Percentiles rank a stretch among this genome's conserved stretches.
These are phyloP conservation scores for Triplophysa dalaica DNA, from an alignment of 2,113 vertebrate species.

Conservation along the genomic window DNA sequence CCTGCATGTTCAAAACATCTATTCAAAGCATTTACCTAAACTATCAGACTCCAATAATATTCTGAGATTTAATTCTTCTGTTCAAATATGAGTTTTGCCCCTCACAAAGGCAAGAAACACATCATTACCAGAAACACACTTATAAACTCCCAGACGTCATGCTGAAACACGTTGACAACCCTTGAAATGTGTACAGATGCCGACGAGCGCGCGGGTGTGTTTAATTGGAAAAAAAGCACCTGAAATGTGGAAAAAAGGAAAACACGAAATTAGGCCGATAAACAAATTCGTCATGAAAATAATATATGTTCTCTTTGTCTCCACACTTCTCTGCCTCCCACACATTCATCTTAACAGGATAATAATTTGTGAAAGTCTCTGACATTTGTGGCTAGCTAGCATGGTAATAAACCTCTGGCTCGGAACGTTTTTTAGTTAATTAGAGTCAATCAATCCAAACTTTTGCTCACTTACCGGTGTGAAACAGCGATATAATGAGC, in stretches of 20 bases:
- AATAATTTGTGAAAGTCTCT: constrained; percentile 94
- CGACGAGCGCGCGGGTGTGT: constrained; percentile 35
- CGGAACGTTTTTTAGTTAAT: constrained; percentile 99
- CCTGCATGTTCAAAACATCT: too few relatives aligned
- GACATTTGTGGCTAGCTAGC: constrained; percentile 97
- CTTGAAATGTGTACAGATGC: constrained; percentile 47
- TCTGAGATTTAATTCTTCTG: not conserved
- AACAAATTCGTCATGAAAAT: constrained; percentile 74
- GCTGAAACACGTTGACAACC: constrained; percentile 40
- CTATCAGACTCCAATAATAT: not conserved
- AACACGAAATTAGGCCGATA: constrained; percentile 52
- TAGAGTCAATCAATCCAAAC: constrained; percentile 99
- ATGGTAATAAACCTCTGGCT: constrained; percentile 99
- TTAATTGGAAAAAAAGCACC: constrained; percentile 64
- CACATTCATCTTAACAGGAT: constrained; percentile 88
- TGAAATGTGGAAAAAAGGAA: constrained; percentile 59
- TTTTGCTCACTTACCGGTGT: constrained; percentile 99
- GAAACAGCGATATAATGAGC: constrained; percentile 99
- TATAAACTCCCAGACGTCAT: constrained; percentile 26
- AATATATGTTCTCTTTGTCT: constrained; percentile 75
- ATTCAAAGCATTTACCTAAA: not conserved
- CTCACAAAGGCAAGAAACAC: constrained; percentile 13
- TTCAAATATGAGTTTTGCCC: not conserved
- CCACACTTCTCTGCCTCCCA: constrained; percentile 79
- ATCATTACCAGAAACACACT: constrained; percentile 20